Conservation (phyloP, 2,113 vertebrate species). For the Ondatra zibethicus region DNA sequence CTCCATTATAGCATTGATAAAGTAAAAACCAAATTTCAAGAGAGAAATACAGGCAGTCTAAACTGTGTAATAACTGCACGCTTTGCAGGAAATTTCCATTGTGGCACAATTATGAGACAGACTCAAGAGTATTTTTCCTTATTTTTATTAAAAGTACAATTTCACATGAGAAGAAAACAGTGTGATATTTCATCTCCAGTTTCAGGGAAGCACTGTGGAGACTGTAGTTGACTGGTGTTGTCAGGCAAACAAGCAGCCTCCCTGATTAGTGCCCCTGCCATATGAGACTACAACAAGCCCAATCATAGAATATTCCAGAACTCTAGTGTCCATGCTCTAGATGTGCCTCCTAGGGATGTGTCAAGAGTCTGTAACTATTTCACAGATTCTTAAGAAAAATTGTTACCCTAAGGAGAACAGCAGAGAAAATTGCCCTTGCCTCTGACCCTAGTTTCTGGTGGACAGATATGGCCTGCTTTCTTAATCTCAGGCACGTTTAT, state of each 20-base stretch:
- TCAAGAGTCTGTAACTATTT: constrained; percentile 75
- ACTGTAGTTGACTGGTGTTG: constrained; percentile 54
- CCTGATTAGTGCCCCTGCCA: constrained; percentile 73
- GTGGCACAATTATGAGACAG: neutral
- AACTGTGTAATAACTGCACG: neutral
- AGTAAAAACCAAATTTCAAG: constrained; percentile 37
- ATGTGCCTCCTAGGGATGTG: constrained; percentile 65
- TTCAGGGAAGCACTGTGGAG: constrained; percentile 64
- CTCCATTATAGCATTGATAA: neutral
- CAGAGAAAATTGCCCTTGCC: neutral
- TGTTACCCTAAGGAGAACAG: constrained; percentile 58
- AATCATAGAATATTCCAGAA: constrained; percentile 49
- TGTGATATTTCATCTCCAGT: constrained; percentile 71
- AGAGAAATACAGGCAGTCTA: neutral
- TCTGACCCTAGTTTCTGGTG: neutral
- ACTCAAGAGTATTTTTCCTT: constrained; percentile 47
- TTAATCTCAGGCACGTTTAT: neutral
- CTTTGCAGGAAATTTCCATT: constrained; percentile 19
- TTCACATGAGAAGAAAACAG: constrained; percentile 34
- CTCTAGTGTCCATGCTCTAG: constrained; percentile 11
- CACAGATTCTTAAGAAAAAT: constrained; percentile 62
- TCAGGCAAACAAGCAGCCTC: constrained; percentile 14
- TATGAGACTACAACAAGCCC: constrained; percentile 64
- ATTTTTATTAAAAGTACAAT: constrained; percentile 72
- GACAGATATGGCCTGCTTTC: neutral